Percentiles rank a stretch among this genome's conserved stretches.
These are phyloP conservation scores for Oscheius onirici DNA, from an alignment of 2,888 invertebrate genomes.

Conservation along the genomic window DNA sequence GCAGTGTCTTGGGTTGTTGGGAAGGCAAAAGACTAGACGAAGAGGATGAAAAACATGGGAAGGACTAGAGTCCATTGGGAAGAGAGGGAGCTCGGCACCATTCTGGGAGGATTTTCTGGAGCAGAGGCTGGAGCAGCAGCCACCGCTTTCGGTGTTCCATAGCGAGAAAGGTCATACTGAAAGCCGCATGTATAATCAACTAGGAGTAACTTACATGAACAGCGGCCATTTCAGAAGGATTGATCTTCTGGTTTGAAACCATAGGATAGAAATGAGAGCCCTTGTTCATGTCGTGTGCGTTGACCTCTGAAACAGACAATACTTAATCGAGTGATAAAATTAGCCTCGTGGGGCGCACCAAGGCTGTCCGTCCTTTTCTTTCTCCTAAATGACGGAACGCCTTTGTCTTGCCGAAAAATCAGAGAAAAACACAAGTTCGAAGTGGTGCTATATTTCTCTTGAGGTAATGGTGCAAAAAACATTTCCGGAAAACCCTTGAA, in stretches of 20 bases:
- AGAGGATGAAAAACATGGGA: neutral
- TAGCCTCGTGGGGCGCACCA: no score
- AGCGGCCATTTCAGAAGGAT: conserved; percentile 45
- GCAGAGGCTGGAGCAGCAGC: neutral
- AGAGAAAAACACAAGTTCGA: no score
- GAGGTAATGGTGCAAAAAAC: no score
- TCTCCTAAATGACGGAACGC: no score
- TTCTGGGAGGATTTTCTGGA: neutral
- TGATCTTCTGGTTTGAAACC: conserved; percentile 58
- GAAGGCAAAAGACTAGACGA: neutral
- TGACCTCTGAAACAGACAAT: conserved; percentile 57
- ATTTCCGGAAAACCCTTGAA: no score
- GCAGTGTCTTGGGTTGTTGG: conserved; percentile 5
- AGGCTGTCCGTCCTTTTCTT: no score
- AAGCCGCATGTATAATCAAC: neutral
- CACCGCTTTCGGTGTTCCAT: neutral
- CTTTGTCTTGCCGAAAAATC: no score
- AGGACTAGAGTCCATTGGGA: neutral
- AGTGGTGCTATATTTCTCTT: no score
- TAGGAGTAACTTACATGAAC: conserved; percentile 6
- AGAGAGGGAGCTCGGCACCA: neutral
- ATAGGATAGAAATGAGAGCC: conserved; percentile 66
- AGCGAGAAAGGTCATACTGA: conserved; percentile 4
- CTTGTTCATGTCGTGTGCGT: conserved; percentile 63
- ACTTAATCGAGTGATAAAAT: no score